Percentiles rank a stretch among this genome's conserved stretches.
phyloP scores from a whole-genome alignment of 2,113 vertebrate genomes.

The Toxotes chatareus region DNA sequence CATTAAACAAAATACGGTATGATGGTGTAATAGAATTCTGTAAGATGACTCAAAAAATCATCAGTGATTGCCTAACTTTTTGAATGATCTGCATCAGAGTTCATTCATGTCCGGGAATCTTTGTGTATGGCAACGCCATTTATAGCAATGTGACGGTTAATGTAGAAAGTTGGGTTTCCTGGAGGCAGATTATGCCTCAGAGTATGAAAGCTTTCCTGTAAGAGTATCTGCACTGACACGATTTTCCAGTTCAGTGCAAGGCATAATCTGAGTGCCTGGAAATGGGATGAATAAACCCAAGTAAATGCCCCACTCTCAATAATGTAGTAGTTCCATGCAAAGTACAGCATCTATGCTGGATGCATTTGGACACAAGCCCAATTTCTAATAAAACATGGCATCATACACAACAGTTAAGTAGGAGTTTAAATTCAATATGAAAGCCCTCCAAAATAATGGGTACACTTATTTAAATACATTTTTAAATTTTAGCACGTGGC shows the following conservation, averaged over 20 bases:
- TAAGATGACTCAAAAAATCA: constrained; percentile 4
- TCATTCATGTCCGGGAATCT: constrained; percentile 24
- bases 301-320: constrained; percentile 63
- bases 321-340: constrained; percentile 58
- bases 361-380: constrained; percentile 34
- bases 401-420: constrained; percentile 14
- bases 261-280: constrained; percentile 75
- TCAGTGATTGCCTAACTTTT: neutral
- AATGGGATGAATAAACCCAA: constrained; percentile 70
- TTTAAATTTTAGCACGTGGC: neutral
- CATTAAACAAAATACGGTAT: neutral
- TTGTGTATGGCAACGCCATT: constrained; percentile 2
- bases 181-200: constrained; percentile 66
- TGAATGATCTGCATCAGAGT: constrained; percentile 8
- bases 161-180: constrained; percentile 58
- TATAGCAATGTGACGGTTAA: constrained; percentile 38
- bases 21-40: neutral
- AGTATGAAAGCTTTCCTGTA: constrained; percentile 63
- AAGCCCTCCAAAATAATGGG: constrained; percentile 20
- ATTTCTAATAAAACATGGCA: constrained; percentile 39
- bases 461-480: neutral
- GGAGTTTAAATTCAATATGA: constrained; percentile 26
- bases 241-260: constrained; percentile 68
- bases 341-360: constrained; percentile 36
- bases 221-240: constrained; percentile 64